These are phyloP conservation scores for Eolophus roseicapilla DNA, from an alignment of 2,113 vertebrate genomes.

Conservation along the genomic window DNA sequence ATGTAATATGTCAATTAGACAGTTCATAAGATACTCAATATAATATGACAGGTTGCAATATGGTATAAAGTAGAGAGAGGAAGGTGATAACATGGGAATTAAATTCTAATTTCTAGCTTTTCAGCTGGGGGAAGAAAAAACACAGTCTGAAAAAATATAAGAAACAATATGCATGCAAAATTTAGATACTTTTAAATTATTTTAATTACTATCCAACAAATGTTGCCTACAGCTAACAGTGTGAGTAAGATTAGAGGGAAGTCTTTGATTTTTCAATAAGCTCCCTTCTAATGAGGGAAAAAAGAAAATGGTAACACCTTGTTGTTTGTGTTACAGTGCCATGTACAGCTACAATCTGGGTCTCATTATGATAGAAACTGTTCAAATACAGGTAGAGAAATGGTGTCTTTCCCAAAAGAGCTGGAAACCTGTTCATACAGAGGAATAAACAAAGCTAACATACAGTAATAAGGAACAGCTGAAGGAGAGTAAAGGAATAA, in stretches of 20 bases:
- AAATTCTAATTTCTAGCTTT: constrained; percentile 39
- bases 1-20: constrained; percentile 13
- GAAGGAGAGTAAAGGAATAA: not conserved
- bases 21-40: constrained; percentile 15
- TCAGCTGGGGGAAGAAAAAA: constrained; percentile 9
- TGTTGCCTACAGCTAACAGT: constrained; percentile 52
- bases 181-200: constrained; percentile 32
- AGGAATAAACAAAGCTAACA: not conserved
- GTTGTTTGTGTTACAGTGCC: not conserved
- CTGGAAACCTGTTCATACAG: not conserved
- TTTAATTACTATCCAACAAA: constrained; percentile 45
- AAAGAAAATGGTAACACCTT: not conserved
- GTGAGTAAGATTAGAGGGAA: constrained; percentile 7
- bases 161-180: constrained; percentile 53
- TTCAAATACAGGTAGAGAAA: constrained; percentile 31
- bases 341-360: not conserved
- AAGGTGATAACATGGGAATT: constrained; percentile 11
- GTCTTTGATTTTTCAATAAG: constrained; percentile 55
- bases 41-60: constrained; percentile 45
- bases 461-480: not conserved
- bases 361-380: not conserved
- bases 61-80: constrained; percentile 1
- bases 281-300: not conserved
- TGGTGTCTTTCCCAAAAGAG: not conserved
- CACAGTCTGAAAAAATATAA: not conserved